phyloP scores from a whole-genome alignment of 2,113 vertebrate genomes.

The Pelvicachromis taeniatus region DNA sequence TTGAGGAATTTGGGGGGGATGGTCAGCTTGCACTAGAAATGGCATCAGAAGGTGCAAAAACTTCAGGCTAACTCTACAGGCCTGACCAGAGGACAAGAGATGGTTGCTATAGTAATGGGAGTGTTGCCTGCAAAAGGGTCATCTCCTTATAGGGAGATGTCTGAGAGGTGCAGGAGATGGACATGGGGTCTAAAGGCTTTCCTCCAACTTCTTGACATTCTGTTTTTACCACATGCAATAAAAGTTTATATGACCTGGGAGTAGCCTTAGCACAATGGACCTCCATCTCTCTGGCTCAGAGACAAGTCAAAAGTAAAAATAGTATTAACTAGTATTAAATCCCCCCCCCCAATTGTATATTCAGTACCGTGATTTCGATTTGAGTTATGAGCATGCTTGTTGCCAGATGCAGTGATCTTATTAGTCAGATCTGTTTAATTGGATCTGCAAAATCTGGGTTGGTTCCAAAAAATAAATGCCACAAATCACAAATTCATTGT shows the following conservation, averaged over 20 bases:
- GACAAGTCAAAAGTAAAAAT: too few species aligned
- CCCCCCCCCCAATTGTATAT: background rate
- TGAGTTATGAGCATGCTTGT: background rate
- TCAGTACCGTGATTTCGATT: background rate
- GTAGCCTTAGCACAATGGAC: too few species aligned
- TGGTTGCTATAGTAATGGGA: background rate
- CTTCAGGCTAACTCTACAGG: background rate
- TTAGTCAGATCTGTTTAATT: background rate
- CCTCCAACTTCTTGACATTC: background rate
- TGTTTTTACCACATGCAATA: background rate
- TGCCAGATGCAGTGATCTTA: background rate
- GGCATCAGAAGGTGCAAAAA: too few species aligned
- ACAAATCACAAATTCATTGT: background rate
- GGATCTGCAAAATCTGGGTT: background rate
- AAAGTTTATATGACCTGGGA: background rate
- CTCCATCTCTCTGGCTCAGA: too few species aligned
- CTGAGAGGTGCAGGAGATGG: background rate
- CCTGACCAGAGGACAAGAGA: background rate
- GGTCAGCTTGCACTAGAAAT: too few species aligned
- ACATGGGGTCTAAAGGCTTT: background rate
- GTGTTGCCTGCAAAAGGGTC: background rate
- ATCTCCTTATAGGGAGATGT: background rate
- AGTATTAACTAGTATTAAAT: background rate
- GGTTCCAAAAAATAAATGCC: accelerated
- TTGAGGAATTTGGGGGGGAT: too few species aligned